Conservation (phyloP, 2,113 vertebrate genomes). For the Syngnathus typhle region DNA sequence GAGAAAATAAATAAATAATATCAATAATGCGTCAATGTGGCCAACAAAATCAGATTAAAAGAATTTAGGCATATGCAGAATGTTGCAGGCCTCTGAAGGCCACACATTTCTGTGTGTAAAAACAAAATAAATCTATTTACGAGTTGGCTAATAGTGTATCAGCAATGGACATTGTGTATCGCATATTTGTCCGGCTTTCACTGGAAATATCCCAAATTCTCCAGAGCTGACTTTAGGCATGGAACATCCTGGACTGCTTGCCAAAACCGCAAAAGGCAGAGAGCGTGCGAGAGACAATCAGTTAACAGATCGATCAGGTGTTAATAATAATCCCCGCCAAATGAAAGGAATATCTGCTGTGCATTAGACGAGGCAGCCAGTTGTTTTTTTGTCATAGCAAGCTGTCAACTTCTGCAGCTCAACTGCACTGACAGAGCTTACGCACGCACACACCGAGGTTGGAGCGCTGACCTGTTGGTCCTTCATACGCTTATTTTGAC, state of each 20-base stretch:
- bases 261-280: not conserved
- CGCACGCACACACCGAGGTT: slow-evolving; percentile 6
- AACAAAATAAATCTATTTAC: not conserved
- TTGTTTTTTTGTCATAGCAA: slow-evolving; percentile 69
- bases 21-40: not conserved
- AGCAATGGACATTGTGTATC: not conserved
- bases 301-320: not conserved
- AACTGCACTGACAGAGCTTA: slow-evolving; percentile 25
- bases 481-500: not conserved
- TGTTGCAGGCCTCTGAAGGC: not conserved
- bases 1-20: too few relatives aligned
- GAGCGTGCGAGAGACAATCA: not conserved
- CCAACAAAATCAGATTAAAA: not conserved
- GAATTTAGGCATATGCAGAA: not conserved
- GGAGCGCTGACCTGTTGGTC: not conserved
- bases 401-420: slow-evolving; percentile 62
- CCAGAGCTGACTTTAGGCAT: not conserved
- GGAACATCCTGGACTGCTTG: not conserved
- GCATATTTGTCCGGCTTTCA: not conserved
- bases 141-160: not conserved
- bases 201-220: not conserved
- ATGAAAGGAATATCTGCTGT: slow-evolving; percentile 69
- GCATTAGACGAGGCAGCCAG: slow-evolving; percentile 46
- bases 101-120: not conserved
- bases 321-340: slow-evolving; percentile 5